Evolutionary conservation across 2,113 vertebrate genomes (phyloP).

Genomic region (Apodemus sylvaticus): DNA sequence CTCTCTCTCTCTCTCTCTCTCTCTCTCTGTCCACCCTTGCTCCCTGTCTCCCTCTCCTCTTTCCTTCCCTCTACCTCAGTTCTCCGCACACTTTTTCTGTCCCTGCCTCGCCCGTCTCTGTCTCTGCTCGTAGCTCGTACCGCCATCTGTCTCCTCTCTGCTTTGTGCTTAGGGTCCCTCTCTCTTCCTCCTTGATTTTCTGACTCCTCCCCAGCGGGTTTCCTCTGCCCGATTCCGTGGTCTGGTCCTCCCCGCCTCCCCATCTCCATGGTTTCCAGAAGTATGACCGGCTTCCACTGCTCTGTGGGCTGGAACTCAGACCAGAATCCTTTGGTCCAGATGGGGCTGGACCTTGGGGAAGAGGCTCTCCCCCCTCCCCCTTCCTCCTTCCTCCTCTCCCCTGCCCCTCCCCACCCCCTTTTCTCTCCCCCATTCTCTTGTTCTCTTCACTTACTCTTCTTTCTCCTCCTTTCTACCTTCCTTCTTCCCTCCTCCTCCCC

Average conservation of each 20-base stretch:
- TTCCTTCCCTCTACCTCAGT: conserved; percentile 56
- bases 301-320: conserved; percentile 30
- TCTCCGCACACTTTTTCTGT: neutral
- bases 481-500: too few relatives aligned
- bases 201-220: conserved; percentile 75
- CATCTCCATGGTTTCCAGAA: conserved; percentile 66
- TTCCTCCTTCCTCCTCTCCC: too few relatives aligned
- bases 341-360: neutral
- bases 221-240: conserved; percentile 54
- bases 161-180: neutral
- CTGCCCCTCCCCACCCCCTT: too few relatives aligned
- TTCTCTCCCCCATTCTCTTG: too few relatives aligned
- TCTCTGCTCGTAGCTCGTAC: too few relatives aligned
- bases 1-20: neutral
- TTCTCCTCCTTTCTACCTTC: too few relatives aligned
- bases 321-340: conserved; percentile 8
- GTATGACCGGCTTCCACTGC: neutral
- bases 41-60: neutral
- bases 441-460: too few relatives aligned
- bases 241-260: neutral
- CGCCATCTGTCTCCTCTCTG: neutral
- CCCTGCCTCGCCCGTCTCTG: neutral
- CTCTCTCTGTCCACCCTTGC: conserved; percentile 14
- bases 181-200: conserved; percentile 77
- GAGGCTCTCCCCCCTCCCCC: neutral